A percentile compares a stretch with the other conserved stretches of the same genome.
phyloP scores from a whole-genome alignment of 2,888 invertebrate species.

The Andrena dorsata region DNA sequence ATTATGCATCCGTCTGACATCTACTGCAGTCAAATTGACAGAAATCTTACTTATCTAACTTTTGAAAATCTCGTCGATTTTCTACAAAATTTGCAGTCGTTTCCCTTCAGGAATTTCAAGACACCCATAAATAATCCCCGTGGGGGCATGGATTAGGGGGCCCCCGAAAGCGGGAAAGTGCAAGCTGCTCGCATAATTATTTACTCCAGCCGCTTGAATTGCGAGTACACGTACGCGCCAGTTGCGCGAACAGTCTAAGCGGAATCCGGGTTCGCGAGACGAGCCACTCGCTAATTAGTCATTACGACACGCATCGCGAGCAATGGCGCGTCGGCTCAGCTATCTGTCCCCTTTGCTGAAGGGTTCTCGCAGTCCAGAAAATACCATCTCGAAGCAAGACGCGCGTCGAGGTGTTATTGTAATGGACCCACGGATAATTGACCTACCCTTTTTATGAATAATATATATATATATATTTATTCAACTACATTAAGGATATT shows the following conservation, averaged over 20 bases:
- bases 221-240: slow-evolving; percentile 1
- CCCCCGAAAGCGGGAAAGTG: slow-evolving; percentile 34
- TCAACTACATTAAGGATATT: too few relatives aligned
- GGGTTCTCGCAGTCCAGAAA: background rate
- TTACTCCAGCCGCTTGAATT: slow-evolving; percentile 5
- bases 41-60: too few relatives aligned
- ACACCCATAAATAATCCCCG: slow-evolving; percentile 43
- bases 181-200: slow-evolving; percentile 38
- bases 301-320: slow-evolving; percentile 34
- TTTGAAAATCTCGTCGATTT: too few relatives aligned
- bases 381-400: slow-evolving; percentile 15
- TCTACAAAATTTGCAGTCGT: background rate
- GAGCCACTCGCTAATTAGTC: slow-evolving; percentile 34
- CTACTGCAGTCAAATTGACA: too few relatives aligned
- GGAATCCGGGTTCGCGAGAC: slow-evolving; percentile 20
- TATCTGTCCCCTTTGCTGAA: slow-evolving; percentile 10
- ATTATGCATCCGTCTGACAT: too few relatives aligned
- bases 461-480: too few relatives aligned
- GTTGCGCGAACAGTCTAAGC: background rate
- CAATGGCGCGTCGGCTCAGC: background rate
- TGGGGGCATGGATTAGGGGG: slow-evolving; percentile 26
- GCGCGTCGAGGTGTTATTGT: slow-evolving; percentile 17
- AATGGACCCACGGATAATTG: too few relatives aligned
- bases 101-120: slow-evolving; percentile 55
- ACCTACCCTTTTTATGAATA: too few relatives aligned